A percentile compares a stretch with the other conserved stretches of the same genome.
These are phyloP conservation scores for Micropoecilia bifurca DNA, from an alignment of 2,797 vertebrate genomes.

Conservation along the genomic window DNA sequence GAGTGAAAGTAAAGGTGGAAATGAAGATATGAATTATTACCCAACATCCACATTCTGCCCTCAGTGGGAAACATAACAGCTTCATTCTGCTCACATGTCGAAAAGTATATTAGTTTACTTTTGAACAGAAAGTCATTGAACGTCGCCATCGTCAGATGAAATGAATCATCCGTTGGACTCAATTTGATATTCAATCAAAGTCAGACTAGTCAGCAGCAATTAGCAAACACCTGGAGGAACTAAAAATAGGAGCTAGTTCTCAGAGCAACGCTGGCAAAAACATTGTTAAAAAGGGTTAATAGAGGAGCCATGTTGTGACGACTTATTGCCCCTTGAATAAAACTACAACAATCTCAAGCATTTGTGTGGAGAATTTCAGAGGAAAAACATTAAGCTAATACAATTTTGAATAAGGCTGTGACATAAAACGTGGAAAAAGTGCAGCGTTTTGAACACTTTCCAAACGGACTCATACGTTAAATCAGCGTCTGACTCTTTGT, in stretches of 20 bases:
- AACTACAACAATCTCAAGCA: not conserved
- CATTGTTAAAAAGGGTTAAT: too few species aligned
- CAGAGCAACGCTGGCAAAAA: too few species aligned
- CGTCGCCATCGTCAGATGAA: not conserved
- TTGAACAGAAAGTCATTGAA: not conserved
- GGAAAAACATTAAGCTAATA: not conserved
- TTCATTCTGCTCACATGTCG: not conserved
- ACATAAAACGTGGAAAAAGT: not conserved
- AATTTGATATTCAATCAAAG: not conserved
- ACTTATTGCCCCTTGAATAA: not conserved
- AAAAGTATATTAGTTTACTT: not conserved
- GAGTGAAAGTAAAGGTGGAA: not conserved
- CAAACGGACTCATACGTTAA: conserved; percentile 15
- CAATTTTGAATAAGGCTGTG: not conserved
- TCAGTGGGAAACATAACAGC: not conserved
- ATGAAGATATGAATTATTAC: not conserved
- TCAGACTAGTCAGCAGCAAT: not conserved
- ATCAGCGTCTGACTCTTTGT: conserved; percentile 50
- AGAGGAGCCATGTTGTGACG: too few species aligned
- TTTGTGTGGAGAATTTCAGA: not conserved
- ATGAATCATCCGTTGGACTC: not conserved
- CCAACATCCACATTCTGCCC: not conserved
- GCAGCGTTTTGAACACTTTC: not conserved
- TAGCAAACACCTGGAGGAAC: too few species aligned
- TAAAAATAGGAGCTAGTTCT: too few species aligned